Evolutionary conservation across 1,140 invertebrate genomes (phyloP).

Genomic region (Rhopalosiphum padi): DNA sequence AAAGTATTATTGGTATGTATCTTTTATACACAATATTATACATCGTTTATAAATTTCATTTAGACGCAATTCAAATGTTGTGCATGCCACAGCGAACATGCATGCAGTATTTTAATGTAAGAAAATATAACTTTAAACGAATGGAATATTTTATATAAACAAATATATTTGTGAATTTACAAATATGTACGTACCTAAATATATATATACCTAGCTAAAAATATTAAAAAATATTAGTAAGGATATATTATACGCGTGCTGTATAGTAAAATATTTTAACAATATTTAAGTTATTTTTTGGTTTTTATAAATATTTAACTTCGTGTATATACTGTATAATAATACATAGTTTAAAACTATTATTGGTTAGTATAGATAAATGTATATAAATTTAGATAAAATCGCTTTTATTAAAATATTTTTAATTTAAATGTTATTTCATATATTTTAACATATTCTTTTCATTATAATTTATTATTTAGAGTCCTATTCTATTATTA

Average conservation of each 20-base stretch:
- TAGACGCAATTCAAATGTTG: neutral
- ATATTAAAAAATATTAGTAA: neutral
- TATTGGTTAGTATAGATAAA: neutral
- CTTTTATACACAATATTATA: neutral
- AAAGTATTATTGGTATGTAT: neutral
- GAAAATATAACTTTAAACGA: neutral
- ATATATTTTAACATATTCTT: neutral
- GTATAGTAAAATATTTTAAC: no score
- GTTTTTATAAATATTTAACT: neutral
- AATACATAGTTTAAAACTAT: neutral
- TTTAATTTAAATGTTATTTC: neutral
- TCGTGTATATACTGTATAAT: no score
- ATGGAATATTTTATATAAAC: neutral
- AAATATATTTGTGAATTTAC: neutral
- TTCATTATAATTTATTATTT: neutral
- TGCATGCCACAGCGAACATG: neutral
- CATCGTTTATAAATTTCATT: constrained; percentile 7
- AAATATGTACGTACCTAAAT: neutral
- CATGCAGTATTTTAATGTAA: neutral
- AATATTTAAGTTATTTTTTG: neutral
- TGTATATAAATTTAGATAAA: neutral
- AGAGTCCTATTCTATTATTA: neutral
- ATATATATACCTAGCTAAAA: neutral
- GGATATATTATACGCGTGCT: neutral
- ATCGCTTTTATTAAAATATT: neutral